phyloP scores from a whole-genome alignment of 2,797 vertebrate genomes.

The Catamblyrhynchus diadema region DNA sequence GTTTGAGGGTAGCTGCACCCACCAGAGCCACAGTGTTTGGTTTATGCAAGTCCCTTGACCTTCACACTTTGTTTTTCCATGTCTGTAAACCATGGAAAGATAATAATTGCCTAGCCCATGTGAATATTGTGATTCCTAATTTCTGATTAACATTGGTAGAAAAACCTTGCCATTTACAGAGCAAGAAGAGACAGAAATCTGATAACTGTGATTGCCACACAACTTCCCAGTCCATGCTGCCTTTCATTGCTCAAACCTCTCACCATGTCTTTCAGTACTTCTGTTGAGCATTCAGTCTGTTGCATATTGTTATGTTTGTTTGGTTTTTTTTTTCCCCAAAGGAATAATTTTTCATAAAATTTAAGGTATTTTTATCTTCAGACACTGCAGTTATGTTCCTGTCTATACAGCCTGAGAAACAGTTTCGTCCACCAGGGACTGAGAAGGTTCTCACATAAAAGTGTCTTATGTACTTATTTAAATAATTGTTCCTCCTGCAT shows the following conservation, averaged over 20 bases:
- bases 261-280: neutral
- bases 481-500: neutral
- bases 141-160: neutral
- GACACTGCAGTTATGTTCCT: neutral
- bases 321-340: neutral
- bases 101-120: neutral
- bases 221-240: neutral
- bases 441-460: neutral
- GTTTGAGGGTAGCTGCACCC: neutral
- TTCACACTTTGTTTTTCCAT: constrained; percentile 19
- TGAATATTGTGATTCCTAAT: neutral
- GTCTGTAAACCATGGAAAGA: neutral
- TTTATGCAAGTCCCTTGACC: neutral
- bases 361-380: neutral
- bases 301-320: neutral
- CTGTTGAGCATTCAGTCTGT: neutral
- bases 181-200: neutral
- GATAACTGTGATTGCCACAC: neutral
- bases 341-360: neutral
- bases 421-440: neutral
- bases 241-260: neutral
- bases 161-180: neutral
- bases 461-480: neutral
- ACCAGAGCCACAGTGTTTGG: neutral
- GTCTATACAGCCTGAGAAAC: neutral